Percentiles rank a stretch among this genome's conserved stretches.
Evolutionary conservation across 2,888 invertebrate species (phyloP).

Genomic region (Smittia sp.): DNA sequence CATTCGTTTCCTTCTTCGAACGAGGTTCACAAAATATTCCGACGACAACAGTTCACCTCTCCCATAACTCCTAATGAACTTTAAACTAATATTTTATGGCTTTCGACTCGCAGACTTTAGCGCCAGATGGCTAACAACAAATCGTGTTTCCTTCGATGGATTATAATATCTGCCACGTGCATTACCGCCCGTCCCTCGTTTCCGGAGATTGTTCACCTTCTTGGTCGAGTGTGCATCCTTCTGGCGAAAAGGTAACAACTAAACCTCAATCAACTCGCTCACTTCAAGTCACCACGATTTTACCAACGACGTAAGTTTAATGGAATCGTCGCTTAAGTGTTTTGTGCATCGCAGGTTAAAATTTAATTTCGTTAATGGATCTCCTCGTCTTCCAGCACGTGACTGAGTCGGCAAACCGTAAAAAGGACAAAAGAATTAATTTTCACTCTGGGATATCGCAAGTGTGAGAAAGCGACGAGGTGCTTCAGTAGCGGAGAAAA

Average conservation of each 20-base stretch:
- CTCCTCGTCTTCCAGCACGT: neutral
- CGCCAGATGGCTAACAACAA: slow-evolving; percentile 22
- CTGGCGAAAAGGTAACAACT: neutral
- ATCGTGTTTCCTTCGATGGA: neutral
- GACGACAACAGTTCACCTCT: neutral
- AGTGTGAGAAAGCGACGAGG: neutral
- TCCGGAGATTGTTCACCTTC: slow-evolving; percentile 32
- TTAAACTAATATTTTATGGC: neutral
- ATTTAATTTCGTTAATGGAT: slow-evolving; percentile 38
- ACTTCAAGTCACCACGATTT: neutral
- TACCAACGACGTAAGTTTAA: neutral
- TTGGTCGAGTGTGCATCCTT: slow-evolving; percentile 2
- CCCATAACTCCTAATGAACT: neutral
- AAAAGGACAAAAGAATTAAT: slow-evolving; percentile 36
- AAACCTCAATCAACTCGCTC: neutral
- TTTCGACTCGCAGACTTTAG: neutral
- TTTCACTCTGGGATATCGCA: slow-evolving; percentile 9
- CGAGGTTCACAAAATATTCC: no score
- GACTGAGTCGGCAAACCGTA: slow-evolving; percentile 6
- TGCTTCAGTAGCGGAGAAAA: neutral
- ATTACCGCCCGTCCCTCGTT: slow-evolving; percentile 20
- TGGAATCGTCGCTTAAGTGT: neutral
- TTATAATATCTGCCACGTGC: slow-evolving; percentile 39
- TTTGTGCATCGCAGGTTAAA: slow-evolving; percentile 22
- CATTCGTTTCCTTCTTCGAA: no score